A percentile compares a stretch with the other conserved stretches of the same genome.
phyloP scores from a whole-genome alignment of 2,797 vertebrate genomes.

The Hafferia zeledoni region DNA sequence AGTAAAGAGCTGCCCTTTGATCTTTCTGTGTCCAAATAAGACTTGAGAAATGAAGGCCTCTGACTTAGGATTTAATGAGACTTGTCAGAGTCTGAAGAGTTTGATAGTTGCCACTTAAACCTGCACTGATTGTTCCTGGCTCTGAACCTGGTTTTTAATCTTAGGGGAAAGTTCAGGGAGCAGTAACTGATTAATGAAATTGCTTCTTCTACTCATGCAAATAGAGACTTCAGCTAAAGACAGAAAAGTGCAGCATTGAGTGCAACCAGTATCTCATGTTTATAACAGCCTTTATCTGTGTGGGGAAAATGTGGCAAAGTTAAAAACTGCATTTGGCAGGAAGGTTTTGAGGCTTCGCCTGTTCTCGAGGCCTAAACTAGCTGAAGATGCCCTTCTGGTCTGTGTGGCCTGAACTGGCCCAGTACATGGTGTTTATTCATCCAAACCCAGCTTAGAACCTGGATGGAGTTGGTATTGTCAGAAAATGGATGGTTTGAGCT shows the following conservation, averaged over 20 bases:
- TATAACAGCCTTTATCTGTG: neutral
- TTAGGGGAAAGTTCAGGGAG: conserved; percentile 51
- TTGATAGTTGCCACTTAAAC: neutral
- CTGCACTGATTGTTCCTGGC: neutral
- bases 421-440: neutral
- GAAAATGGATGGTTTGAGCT: neutral
- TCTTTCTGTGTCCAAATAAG: neutral
- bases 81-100: neutral
- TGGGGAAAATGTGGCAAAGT: neutral
- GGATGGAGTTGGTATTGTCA: neutral
- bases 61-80: neutral
- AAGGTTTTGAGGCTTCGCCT: neutral
- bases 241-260: neutral
- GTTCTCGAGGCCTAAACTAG: neutral
- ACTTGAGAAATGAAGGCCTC: neutral
- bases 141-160: conserved; percentile 12
- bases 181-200: conserved; percentile 39
- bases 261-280: neutral
- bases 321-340: neutral
- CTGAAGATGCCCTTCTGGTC: neutral
- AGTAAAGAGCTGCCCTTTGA: neutral
- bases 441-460: neutral
- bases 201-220: neutral
- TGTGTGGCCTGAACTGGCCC: neutral
- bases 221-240: conserved; percentile 7